Evolutionary conservation across 1,140 invertebrate species (phyloP).

Genomic region (Sinonovacula constricta): DNA sequence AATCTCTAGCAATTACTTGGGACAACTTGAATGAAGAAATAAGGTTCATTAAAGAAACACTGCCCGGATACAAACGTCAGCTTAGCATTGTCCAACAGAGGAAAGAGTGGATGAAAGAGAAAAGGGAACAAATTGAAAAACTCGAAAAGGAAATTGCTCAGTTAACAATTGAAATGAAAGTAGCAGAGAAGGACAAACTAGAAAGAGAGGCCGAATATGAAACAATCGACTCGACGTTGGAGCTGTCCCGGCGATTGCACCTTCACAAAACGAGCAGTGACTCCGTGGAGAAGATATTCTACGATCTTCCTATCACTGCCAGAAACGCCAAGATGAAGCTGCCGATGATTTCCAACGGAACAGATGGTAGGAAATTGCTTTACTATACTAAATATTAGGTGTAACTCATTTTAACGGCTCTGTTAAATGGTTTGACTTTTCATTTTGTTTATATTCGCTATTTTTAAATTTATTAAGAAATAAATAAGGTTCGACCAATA

Average conservation of each 20-base stretch:
- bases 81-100: conserved; percentile 53
- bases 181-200: conserved; percentile 41
- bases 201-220: conserved; percentile 53
- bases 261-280: conserved; percentile 64
- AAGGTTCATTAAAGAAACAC: conserved; percentile 53
- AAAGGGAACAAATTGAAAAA: conserved; percentile 39
- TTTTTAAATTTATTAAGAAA: too few species aligned
- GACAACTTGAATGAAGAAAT: conserved; percentile 61
- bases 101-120: conserved; percentile 60
- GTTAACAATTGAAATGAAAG: conserved; percentile 44
- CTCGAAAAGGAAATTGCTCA: conserved; percentile 45
- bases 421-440: too few species aligned
- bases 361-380: conserved; percentile 43
- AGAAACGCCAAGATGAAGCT: conserved; percentile 47
- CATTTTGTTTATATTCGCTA: too few species aligned
- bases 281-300: conserved; percentile 65
- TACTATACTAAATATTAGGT: background rate
- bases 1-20: conserved; percentile 53
- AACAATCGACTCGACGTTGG: conserved; percentile 53
- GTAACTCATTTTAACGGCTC: too few species aligned
- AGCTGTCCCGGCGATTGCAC: conserved; percentile 57
- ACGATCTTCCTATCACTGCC: conserved; percentile 58
- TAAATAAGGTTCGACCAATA: too few species aligned
- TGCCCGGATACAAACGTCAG: conserved; percentile 54
- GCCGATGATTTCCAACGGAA: conserved; percentile 34